These are phyloP conservation scores for Neodiprion virginianus DNA, from an alignment of 1,140 invertebrate genomes.

Conservation along the genomic window DNA sequence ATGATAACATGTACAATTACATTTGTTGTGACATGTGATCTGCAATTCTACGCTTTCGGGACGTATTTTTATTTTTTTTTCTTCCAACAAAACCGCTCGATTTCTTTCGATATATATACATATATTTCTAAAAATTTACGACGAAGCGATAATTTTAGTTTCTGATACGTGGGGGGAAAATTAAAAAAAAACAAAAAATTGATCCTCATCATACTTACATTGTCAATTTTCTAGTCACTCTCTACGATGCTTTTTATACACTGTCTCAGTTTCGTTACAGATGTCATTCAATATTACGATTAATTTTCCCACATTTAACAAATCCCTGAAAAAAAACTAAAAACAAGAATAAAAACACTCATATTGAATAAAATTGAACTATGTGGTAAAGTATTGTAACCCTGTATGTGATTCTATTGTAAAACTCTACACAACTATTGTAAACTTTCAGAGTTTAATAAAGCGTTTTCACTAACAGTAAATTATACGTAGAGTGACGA, in stretches of 20 bases:
- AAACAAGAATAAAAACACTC: not conserved
- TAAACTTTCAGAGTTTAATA: constrained; percentile 53
- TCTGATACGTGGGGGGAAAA: not conserved
- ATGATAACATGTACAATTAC: not conserved
- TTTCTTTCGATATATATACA: constrained; percentile 17
- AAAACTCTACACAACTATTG: constrained; percentile 51
- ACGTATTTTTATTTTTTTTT: not conserved
- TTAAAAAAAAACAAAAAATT: not conserved
- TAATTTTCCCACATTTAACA: too few relatives aligned
- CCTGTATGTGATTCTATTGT: constrained; percentile 51
- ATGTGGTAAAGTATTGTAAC: constrained; percentile 33
- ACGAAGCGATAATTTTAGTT: not conserved
- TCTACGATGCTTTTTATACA: too few relatives aligned
- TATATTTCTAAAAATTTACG: constrained; percentile 15
- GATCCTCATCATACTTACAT: constrained; percentile 14
- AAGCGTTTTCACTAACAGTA: constrained; percentile 49
- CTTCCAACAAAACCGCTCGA: not conserved
- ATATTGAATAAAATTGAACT: not conserved
- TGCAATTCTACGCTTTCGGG: not conserved
- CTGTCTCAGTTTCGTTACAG: too few relatives aligned
- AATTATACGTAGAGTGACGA: not conserved
- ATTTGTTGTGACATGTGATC: not conserved
- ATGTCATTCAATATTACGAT: too few relatives aligned
- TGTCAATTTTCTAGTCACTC: not conserved
- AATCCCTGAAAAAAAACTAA: not conserved